Evolutionary conservation across 2,113 vertebrate genomes (phyloP), one percentile per base, ranked within the genome.

Genomic region (Equus quagga): DNA sequence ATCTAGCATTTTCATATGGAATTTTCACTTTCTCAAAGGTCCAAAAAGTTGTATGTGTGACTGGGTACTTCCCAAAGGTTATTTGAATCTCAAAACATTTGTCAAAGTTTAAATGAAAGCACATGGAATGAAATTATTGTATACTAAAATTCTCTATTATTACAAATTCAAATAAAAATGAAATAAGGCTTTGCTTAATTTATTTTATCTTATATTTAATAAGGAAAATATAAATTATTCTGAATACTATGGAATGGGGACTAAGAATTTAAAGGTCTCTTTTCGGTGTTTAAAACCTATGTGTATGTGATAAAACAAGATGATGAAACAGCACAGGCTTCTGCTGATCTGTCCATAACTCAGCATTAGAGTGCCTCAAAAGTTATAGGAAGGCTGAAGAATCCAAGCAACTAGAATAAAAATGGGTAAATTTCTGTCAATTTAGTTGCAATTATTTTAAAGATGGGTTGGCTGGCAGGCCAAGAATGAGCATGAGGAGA

Each of bases 141-240:
- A 33, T 58, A 31, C 36, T 8, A 79, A 17, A 76, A 73, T 54
- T 41, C 12, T 58, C 75, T 73, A 24, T 70, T 69, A 56, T 18
- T 41, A 69, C 36, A 81, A 36, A 92, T 73, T 83, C 21, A 49
- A 78, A 89, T 79, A 33, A 79, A 95, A 94, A 58, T 92, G 5
- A 12, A 64, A 44, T 60, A 72, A 79, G 31, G 18, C 0, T 31
- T 93, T 64, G 19, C 4, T 82, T 80, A 67, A 31, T 10, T 2
- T 21, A 84, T n/a, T 87, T 14, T 67, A 1, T 88, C 86, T 69
- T 67, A 81, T 78, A 70, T 33, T 56, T 69, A 67, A 49, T 84
- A 76, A 73, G 12, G 21, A 36, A 70, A 84, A 73, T 46, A 79
- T 60, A 85, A 91, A 46, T 93, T 86, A 58, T 41, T 51, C 7